Evolutionary conservation across 1,140 invertebrate species (phyloP).

Genomic region (Danaus melanippus): DNA sequence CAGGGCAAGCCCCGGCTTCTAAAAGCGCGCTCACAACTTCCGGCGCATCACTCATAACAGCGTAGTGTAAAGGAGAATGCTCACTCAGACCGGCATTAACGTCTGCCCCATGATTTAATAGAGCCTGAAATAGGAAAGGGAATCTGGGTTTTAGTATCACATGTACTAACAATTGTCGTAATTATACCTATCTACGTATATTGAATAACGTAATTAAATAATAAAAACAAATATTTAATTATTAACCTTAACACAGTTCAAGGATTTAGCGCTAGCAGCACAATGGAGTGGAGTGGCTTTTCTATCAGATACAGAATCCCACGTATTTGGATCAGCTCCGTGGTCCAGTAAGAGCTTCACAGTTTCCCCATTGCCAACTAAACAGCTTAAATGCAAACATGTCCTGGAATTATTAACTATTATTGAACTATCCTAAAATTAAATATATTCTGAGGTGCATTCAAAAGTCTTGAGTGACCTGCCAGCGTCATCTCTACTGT

Average conservation of each 20-base stretch:
- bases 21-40: conserved; percentile 80
- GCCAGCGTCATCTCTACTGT: conserved; percentile 62
- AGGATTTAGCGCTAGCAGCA: conserved; percentile 78
- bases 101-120: conserved; percentile 78
- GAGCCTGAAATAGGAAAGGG: conserved; percentile 62
- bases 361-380: conserved; percentile 77
- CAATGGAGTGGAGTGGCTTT: conserved; percentile 84
- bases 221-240: neutral
- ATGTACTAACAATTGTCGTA: too few species aligned
- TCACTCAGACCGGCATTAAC: conserved; percentile 81
- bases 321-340: conserved; percentile 77
- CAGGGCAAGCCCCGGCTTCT: conserved; percentile 80
- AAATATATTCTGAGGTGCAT: neutral
- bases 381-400: conserved; percentile 84
- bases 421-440: too few species aligned
- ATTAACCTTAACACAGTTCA: conserved; percentile 67
- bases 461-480: conserved; percentile 48
- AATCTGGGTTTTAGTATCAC: too few species aligned
- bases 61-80: conserved; percentile 80
- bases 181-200: too few species aligned
- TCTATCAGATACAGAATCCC: conserved; percentile 74
- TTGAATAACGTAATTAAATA: too few species aligned
- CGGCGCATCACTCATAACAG: conserved; percentile 78
- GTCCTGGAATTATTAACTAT: conserved; percentile 70
- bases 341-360: conserved; percentile 76